phyloP scores from a whole-genome alignment of 2,888 invertebrate species.

The Blastobasis adustella region DNA sequence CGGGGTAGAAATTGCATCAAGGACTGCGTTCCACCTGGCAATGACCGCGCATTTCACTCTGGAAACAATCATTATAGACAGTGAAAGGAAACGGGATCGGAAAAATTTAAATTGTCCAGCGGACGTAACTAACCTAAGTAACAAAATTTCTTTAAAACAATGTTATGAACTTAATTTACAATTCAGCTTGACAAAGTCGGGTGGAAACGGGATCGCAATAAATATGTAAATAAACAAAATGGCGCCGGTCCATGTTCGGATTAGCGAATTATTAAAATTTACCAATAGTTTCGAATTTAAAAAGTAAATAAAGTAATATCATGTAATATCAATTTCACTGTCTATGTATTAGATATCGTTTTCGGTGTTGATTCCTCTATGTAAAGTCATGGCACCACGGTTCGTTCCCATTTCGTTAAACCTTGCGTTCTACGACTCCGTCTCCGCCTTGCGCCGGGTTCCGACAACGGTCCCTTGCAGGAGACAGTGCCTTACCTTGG shows the following conservation, averaged over 20 bases:
- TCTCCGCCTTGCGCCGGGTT: no score
- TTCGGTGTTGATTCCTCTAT: slow-evolving; percentile 73
- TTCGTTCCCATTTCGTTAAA: slow-evolving; percentile 56
- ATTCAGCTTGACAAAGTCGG: slow-evolving; percentile 35
- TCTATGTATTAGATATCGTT: slow-evolving; percentile 71
- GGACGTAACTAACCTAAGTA: slow-evolving; percentile 11
- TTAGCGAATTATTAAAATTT: slow-evolving; percentile 47
- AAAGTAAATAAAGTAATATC: slow-evolving; percentile 51
- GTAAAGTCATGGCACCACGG: slow-evolving; percentile 40
- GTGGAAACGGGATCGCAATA: slow-evolving; percentile 63
- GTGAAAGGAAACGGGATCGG: slow-evolving; percentile 47
- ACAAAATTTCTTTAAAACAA: neutral
- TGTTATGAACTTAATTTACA: slow-evolving; percentile 21
- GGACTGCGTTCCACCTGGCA: no score
- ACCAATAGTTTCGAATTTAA: slow-evolving; percentile 71
- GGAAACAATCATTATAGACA: slow-evolving; percentile 54
- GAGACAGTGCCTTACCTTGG: no score
- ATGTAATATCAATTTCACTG: slow-evolving; percentile 73
- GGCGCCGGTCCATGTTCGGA: slow-evolving; percentile 57
- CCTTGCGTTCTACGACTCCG: neutral
- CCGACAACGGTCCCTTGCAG: no score
- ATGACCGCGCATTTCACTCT: neutral
- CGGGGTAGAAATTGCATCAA: no score
- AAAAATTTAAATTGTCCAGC: slow-evolving; percentile 15
- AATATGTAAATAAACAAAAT: slow-evolving; percentile 64